Evolutionary conservation across 2,888 invertebrate genomes (phyloP).

Genomic region (Trichogramma dendrolimi): DNA sequence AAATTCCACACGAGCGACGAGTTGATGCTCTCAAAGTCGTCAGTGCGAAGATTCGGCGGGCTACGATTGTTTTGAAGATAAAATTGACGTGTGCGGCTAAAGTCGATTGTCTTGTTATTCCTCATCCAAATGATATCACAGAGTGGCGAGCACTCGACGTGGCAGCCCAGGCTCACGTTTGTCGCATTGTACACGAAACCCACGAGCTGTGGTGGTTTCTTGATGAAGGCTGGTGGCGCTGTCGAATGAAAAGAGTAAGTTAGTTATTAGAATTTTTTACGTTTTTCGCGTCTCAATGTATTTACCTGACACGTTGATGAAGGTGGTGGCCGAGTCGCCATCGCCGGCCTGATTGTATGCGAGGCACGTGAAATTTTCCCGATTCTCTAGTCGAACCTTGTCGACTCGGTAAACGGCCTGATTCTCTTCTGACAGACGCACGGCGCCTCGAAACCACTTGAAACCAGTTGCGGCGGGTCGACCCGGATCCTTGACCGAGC

Average conservation of each 20-base stretch:
- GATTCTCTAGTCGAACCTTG: conserved; percentile 78
- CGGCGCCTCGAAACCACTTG: conserved; percentile 77
- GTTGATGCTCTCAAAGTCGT: conserved; percentile 83
- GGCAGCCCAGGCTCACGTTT: conserved; percentile 69
- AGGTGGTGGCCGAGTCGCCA: conserved; percentile 64
- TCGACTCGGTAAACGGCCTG: conserved; percentile 75
- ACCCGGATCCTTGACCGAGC: conserved; percentile 78
- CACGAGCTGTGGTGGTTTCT: conserved; percentile 75
- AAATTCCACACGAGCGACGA: conserved; percentile 88
- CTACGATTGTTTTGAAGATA: conserved; percentile 65
- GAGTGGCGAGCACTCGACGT: conserved; percentile 83
- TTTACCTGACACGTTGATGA: conserved; percentile 68
- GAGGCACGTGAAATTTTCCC: conserved; percentile 85
- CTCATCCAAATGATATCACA: conserved; percentile 84
- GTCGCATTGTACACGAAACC: conserved; percentile 73
- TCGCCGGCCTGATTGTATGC: conserved; percentile 83
- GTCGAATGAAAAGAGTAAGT: conserved; percentile 25
- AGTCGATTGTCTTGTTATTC: conserved; percentile 67
- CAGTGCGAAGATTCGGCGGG: conserved; percentile 71
- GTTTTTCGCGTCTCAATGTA: conserved; percentile 32
- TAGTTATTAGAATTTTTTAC: neutral
- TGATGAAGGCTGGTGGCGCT: conserved; percentile 87
- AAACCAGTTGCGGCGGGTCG: conserved; percentile 71
- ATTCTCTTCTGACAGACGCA: conserved; percentile 70
- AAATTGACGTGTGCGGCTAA: conserved; percentile 60